phyloP scores from a whole-genome alignment of 2,888 invertebrate genomes.

The Laothoe populi region DNA sequence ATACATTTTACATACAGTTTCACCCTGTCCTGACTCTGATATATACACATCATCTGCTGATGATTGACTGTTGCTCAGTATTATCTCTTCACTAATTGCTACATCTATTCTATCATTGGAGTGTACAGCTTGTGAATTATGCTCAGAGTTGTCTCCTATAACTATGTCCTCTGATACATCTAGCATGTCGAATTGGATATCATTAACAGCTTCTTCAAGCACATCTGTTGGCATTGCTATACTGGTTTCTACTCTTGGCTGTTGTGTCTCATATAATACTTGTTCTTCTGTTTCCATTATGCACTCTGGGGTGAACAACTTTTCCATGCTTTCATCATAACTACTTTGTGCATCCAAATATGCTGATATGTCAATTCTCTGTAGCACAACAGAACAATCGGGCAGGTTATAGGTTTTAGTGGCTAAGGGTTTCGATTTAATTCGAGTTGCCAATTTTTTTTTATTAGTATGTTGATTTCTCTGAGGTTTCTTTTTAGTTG shows the following conservation, averaged over 20 bases:
- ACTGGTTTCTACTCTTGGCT: constrained; percentile 4
- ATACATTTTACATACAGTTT: constrained; percentile 67
- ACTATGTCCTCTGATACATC: constrained; percentile 79
- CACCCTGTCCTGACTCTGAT: constrained; percentile 42
- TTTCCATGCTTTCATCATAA: constrained; percentile 27
- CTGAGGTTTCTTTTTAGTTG: constrained; percentile 43
- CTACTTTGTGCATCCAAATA: constrained; percentile 40
- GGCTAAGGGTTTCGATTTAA: constrained; percentile 37
- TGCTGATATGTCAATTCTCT: constrained; percentile 55
- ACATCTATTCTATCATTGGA: constrained; percentile 44
- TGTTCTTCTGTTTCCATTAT: constrained; percentile 14
- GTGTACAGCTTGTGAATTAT: constrained; percentile 61
- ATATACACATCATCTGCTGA: constrained; percentile 51
- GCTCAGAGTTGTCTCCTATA: constrained; percentile 68
- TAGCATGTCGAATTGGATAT: constrained; percentile 75
- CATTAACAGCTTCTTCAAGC: constrained; percentile 49
- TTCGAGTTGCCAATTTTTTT: constrained; percentile 44
- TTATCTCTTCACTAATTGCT: constrained; percentile 64
- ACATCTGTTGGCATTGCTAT: constrained; percentile 32
- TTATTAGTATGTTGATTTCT: constrained; percentile 43
- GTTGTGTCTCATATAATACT: constrained; percentile 4
- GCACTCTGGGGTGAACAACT: neutral
- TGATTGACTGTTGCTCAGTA: constrained; percentile 73
- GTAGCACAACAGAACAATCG: constrained; percentile 64
- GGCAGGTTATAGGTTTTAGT: constrained; percentile 47